A percentile compares a stretch with the other conserved stretches of the same genome.
phyloP scores from a whole-genome alignment of 2,113 vertebrate species.

The Embiotoca jacksoni region DNA sequence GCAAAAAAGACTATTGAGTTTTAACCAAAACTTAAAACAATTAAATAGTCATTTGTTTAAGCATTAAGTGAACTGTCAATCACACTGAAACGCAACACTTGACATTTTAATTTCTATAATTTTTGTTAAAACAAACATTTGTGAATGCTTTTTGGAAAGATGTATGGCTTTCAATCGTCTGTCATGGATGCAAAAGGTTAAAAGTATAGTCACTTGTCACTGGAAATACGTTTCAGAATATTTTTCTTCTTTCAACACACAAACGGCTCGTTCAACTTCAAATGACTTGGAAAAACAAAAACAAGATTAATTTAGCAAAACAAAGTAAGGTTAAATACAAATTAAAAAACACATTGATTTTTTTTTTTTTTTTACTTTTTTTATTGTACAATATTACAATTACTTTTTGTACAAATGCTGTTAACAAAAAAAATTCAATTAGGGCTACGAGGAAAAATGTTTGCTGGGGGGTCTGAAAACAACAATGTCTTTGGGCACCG shows the following conservation, averaged over 20 bases:
- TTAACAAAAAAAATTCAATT: conserved; percentile 62
- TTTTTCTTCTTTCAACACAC: not conserved
- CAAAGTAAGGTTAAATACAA: not conserved
- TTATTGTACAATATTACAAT: conserved; percentile 86
- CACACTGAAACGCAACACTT: not conserved
- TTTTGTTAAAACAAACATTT: not conserved
- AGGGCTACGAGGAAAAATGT: conserved; percentile 69
- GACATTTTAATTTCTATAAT: not conserved
- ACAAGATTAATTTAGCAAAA: not conserved
- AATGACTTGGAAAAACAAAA: conserved; percentile 6
- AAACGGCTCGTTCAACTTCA: not conserved
- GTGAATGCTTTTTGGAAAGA: conserved; percentile 5
- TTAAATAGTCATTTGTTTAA: conserved; percentile 9
- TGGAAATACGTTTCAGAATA: not conserved
- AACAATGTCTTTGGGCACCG: conserved; percentile 54
- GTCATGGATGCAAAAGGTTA: conserved; percentile 10
- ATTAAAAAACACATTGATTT: conserved; percentile 8
- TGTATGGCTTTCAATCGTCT: not conserved
- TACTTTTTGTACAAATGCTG: conserved; percentile 80
- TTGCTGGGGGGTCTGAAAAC: conserved; percentile 54
- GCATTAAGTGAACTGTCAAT: conserved; percentile 19
- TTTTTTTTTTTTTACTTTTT: conserved; percentile 35
- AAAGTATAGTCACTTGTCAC: not conserved
- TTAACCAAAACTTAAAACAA: not conserved
- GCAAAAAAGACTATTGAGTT: not conserved